phyloP scores from a whole-genome alignment of 2,888 invertebrate genomes.

The Holacanthella duospinosa region DNA sequence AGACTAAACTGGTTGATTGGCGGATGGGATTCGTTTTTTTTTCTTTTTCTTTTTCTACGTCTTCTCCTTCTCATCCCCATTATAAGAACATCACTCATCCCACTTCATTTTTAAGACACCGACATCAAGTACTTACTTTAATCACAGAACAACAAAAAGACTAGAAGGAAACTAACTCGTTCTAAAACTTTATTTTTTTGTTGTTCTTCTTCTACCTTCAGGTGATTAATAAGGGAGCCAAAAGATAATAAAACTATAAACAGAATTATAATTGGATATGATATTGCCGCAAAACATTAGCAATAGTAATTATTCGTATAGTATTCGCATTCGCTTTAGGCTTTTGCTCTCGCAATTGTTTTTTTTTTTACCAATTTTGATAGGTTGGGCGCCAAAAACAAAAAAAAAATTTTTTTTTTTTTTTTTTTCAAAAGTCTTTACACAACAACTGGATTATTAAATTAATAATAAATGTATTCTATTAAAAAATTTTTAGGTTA shows the following conservation, averaged over 20 bases:
- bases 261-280: not conserved
- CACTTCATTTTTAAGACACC: slow-evolving; percentile 5
- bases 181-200: not conserved
- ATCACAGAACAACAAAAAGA: not conserved
- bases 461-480: too few species aligned
- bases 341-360: too few species aligned
- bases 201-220: not conserved
- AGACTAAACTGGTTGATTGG: not conserved
- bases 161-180: not conserved
- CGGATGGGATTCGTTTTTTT: not conserved
- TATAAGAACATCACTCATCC: slow-evolving; percentile 4
- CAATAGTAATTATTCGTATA: too few species aligned
- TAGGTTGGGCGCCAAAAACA: too few species aligned
- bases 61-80: too few species aligned
- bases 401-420: too few species aligned
- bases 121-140: not conserved
- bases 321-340: too few species aligned
- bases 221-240: not conserved
- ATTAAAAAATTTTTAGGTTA: too few species aligned
- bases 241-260: not conserved
- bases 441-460: too few species aligned
- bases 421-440: too few species aligned
- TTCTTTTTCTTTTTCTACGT: too few species aligned
- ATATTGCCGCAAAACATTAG: not conserved
- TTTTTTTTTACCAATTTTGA: too few species aligned